A percentile compares a stretch with the other conserved stretches of the same genome.
Evolutionary conservation across 2,797 vertebrate species (phyloP).

Genomic region (Coregonus suidteri): DNA sequence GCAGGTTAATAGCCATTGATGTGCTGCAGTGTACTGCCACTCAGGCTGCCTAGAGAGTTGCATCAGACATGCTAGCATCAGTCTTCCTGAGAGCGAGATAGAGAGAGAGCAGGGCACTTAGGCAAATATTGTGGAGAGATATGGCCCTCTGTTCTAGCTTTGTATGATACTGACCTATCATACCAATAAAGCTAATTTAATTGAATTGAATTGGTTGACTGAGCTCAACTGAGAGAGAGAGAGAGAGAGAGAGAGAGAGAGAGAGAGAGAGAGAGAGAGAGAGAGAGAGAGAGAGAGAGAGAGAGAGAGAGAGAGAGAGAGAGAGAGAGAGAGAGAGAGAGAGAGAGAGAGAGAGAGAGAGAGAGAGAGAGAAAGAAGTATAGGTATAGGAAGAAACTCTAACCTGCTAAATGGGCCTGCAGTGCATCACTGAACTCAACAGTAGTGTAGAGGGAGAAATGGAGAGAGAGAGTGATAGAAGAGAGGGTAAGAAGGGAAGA

Average conservation of each 20-base stretch:
- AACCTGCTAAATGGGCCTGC: too few relatives aligned
- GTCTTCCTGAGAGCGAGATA: too few relatives aligned
- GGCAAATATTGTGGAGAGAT: too few relatives aligned
- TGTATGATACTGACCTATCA: too few relatives aligned
- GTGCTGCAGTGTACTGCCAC: background rate
- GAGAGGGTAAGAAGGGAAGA: background rate
- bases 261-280: background rate
- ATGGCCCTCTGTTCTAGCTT: too few relatives aligned
- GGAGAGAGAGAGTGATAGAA: background rate
- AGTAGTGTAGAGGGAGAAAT: background rate
- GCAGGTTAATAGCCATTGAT: background rate
- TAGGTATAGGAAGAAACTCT: too few relatives aligned
- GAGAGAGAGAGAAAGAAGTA: too few relatives aligned
- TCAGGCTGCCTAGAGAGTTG: too few relatives aligned
- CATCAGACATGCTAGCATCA: too few relatives aligned
- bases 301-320: background rate
- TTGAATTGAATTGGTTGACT: background rate
- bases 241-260: background rate
- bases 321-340: background rate
- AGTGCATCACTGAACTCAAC: background rate
- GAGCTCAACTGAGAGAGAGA: background rate
- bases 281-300: too few relatives aligned
- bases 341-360: background rate
- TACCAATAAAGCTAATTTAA: too few relatives aligned
- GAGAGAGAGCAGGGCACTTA: too few relatives aligned